These are phyloP conservation scores for Rhagonycha fulva DNA, from an alignment of 2,888 invertebrate genomes.

Conservation along the genomic window DNA sequence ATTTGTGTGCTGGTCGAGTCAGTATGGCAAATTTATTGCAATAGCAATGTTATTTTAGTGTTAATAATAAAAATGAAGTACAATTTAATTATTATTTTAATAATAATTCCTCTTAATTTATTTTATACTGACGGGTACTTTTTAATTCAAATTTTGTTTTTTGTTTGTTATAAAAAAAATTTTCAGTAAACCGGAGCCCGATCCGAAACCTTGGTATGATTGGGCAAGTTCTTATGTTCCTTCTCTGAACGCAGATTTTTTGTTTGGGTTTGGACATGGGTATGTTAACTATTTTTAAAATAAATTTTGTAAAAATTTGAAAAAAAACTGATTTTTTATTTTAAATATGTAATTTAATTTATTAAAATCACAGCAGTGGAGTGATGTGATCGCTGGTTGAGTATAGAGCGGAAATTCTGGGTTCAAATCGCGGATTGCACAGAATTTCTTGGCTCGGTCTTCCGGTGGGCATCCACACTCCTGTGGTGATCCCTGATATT, in stretches of 20 bases:
- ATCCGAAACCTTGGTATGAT: slow-evolving; percentile 1
- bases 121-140: slow-evolving; percentile 8
- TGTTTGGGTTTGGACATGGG: background rate
- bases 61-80: slow-evolving; percentile 2
- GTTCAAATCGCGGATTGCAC: too few relatives aligned
- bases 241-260: background rate
- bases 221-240: background rate
- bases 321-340: too few relatives aligned
- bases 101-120: background rate
- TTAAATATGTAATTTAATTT: too few relatives aligned
- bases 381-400: too few relatives aligned
- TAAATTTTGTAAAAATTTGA: too few relatives aligned
- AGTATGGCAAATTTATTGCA: background rate
- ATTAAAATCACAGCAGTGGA: too few relatives aligned
- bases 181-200: background rate
- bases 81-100: background rate
- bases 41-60: background rate
- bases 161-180: background rate
- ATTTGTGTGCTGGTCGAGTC: background rate
- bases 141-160: background rate
- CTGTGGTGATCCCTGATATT: too few relatives aligned
- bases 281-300: too few relatives aligned
- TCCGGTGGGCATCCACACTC: too few relatives aligned
- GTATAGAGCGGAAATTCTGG: too few relatives aligned
- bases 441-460: too few relatives aligned